Percentiles rank a stretch among this genome's conserved stretches.
phyloP scores from a whole-genome alignment of 2,888 invertebrate genomes.

The Tenthredo notha region DNA sequence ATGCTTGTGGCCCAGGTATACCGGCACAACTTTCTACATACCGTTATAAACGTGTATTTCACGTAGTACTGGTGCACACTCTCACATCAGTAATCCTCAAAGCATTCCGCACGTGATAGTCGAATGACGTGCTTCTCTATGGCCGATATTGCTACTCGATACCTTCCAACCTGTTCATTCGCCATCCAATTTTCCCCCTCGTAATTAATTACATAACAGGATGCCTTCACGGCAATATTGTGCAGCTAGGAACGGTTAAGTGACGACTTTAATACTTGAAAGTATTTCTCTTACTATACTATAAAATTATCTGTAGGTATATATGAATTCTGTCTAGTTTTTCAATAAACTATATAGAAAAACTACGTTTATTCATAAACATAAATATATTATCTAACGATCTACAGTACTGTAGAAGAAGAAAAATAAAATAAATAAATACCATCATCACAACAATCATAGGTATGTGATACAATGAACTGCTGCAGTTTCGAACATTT shows the following conservation, averaged over 20 bases:
- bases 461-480: too few relatives aligned
- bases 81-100: conserved; percentile 64
- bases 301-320: neutral
- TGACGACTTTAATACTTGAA: conserved; percentile 17
- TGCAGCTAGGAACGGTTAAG: conserved; percentile 15
- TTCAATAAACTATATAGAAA: too few relatives aligned
- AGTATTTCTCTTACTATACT: neutral
- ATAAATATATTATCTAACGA: too few relatives aligned
- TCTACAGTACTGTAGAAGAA: too few relatives aligned
- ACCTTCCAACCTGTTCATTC: conserved; percentile 59
- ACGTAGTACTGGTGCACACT: neutral
- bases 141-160: conserved; percentile 76
- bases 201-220: conserved; percentile 50
- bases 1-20: conserved; percentile 8
- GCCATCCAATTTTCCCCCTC: conserved; percentile 34
- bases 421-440: too few relatives aligned
- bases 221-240: conserved; percentile 36
- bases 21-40: neutral
- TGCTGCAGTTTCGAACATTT: too few relatives aligned
- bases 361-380: too few relatives aligned
- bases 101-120: conserved; percentile 75
- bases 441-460: too few relatives aligned
- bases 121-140: conserved; percentile 56
- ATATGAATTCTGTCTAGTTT: neutral
- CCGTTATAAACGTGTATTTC: conserved; percentile 14